phyloP scores from a whole-genome alignment of 2,113 vertebrate genomes.

The Mesocricetus auratus region DNA sequence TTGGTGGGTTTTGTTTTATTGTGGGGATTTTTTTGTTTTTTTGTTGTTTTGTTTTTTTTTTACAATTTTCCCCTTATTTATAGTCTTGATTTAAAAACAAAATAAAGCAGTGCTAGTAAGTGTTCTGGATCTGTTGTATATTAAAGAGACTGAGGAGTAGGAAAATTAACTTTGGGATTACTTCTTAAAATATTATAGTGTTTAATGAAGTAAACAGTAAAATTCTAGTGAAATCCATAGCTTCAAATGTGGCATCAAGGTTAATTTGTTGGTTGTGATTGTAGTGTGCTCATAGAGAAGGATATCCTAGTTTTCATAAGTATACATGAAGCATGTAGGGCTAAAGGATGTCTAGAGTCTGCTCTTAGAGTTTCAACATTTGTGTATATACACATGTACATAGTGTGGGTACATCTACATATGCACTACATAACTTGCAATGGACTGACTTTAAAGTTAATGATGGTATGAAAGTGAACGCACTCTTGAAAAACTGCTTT shows the following conservation, averaged over 20 bases:
- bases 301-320: neutral
- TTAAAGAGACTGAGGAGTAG: neutral
- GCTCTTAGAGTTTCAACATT: neutral
- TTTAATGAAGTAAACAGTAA: slow-evolving; percentile 6
- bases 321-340: neutral
- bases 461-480: neutral
- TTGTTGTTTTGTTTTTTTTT: neutral
- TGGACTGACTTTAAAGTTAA: neutral
- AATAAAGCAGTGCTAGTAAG: neutral
- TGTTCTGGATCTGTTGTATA: neutral
- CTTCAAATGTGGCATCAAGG: neutral
- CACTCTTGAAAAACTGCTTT: neutral
- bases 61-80: slow-evolving; percentile 38
- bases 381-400: no score
- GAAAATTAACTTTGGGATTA: neutral
- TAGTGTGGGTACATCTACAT: neutral
- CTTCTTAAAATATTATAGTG: neutral
- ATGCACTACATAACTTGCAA: neutral
- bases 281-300: neutral
- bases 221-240: slow-evolving; percentile 24
- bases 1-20: neutral
- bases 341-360: neutral
- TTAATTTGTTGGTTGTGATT: slow-evolving; percentile 3
- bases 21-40: no score
- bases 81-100: neutral